Conservation (phyloP, 2,113 vertebrate species). For the Marmota monax region DNA sequence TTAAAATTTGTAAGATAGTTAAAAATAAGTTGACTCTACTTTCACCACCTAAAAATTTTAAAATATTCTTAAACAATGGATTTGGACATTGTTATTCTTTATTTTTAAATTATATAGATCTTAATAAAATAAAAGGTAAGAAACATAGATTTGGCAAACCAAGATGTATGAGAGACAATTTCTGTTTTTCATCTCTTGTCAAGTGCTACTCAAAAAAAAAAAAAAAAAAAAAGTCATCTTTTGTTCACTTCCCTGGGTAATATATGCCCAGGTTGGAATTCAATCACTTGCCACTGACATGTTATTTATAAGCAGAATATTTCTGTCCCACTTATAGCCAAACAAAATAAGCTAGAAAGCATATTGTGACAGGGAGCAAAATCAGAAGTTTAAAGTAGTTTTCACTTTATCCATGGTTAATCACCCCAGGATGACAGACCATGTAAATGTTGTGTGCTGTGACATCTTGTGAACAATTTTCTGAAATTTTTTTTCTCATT, state of each 20-base stretch:
- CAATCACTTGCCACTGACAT: background rate
- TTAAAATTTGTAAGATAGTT: background rate
- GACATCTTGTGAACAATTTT: background rate
- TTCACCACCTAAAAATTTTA: background rate
- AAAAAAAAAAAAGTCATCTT: background rate
- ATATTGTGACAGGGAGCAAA: background rate
- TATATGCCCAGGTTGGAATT: background rate
- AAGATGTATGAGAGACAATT: background rate
- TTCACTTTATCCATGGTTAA: background rate
- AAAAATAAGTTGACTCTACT: background rate
- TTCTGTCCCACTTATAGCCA: constrained; percentile 37
- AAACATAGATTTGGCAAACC: background rate
- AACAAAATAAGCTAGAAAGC: background rate
- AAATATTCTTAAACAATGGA: background rate
- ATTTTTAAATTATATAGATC: background rate
- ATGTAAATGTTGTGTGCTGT: background rate
- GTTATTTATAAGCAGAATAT: constrained; percentile 28
- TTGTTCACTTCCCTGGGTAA: background rate
- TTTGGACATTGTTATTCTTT: background rate
- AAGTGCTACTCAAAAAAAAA: background rate
- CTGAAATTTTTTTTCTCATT: background rate
- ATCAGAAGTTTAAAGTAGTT: background rate
- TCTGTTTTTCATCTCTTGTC: background rate
- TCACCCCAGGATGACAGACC: background rate
- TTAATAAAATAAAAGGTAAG: background rate